Evolutionary conservation across 2,888 invertebrate species (phyloP).

Genomic region (Odontomyia ornata): DNA sequence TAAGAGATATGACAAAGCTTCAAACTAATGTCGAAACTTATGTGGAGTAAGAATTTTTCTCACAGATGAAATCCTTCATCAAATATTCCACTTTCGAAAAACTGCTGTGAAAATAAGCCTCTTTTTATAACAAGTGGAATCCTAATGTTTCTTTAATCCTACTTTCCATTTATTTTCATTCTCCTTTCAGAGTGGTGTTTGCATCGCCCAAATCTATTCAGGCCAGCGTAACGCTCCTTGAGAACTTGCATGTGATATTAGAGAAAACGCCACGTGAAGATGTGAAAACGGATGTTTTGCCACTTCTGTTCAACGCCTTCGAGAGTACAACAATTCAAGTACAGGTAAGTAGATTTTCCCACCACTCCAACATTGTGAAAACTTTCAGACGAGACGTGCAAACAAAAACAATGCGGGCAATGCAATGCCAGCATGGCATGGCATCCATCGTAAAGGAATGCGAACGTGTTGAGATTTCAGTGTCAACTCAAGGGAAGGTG

Average conservation of each 20-base stretch:
- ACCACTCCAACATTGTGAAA: not conserved
- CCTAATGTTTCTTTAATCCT: no score
- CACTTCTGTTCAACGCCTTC: slow-evolving; percentile 85
- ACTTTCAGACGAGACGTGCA: not conserved
- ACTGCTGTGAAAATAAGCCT: no score
- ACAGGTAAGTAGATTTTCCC: slow-evolving; percentile 71
- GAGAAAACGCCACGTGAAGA: slow-evolving; percentile 86
- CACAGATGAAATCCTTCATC: no score
- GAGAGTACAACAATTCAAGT: slow-evolving; percentile 90
- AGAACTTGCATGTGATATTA: slow-evolving; percentile 88
- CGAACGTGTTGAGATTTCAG: not conserved
- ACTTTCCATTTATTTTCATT: not conserved
- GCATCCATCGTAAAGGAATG: not conserved
- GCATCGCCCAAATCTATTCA: slow-evolving; percentile 81
- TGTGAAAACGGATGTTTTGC: slow-evolving; percentile 82
- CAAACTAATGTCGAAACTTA: no score
- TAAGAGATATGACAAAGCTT: no score
- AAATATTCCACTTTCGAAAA: no score
- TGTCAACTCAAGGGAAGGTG: not conserved
- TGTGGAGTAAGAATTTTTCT: no score
- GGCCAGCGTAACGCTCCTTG: slow-evolving; percentile 87
- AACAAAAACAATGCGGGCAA: not conserved
- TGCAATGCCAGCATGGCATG: not conserved
- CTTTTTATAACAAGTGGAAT: no score
- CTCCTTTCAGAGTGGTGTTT: slow-evolving; percentile 72